phyloP scores from a whole-genome alignment of 2,113 vertebrate genomes.

The Saccopteryx bilineata region DNA sequence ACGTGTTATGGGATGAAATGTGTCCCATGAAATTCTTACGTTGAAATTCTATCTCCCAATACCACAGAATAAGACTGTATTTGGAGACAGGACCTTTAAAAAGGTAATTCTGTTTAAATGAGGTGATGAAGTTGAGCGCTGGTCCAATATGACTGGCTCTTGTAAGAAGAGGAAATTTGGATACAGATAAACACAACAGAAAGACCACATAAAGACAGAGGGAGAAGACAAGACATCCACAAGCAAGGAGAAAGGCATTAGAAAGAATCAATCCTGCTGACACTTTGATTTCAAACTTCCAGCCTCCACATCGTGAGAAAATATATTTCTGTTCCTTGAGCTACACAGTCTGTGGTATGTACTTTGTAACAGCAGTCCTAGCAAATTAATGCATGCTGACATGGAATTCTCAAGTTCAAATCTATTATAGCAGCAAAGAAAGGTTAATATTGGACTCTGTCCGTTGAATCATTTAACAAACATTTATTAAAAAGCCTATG shows the following conservation, averaged over 20 bases:
- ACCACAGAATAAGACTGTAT: background rate
- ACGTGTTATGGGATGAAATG: background rate
- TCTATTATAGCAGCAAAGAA: background rate
- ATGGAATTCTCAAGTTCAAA: background rate
- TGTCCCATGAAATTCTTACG: background rate
- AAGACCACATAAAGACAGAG: background rate
- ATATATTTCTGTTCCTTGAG: background rate
- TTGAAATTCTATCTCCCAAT: background rate
- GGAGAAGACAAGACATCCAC: fast-evolving
- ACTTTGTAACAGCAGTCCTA: background rate
- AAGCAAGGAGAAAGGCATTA: background rate
- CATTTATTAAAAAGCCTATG: background rate
- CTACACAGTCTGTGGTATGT: background rate
- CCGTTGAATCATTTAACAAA: background rate
- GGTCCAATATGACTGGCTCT: background rate
- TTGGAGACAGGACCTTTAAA: background rate
- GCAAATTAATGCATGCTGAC: background rate
- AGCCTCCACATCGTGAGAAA: background rate
- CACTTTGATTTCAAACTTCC: background rate
- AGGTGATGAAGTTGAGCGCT: background rate
- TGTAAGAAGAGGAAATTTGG: background rate
- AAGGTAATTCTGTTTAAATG: background rate
- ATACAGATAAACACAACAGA: background rate
- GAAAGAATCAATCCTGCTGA: background rate
- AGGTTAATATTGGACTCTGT: slow-evolving; percentile 21